Conservation (phyloP, 2,888 invertebrate genomes). For the Geotrupes spiniger region DNA sequence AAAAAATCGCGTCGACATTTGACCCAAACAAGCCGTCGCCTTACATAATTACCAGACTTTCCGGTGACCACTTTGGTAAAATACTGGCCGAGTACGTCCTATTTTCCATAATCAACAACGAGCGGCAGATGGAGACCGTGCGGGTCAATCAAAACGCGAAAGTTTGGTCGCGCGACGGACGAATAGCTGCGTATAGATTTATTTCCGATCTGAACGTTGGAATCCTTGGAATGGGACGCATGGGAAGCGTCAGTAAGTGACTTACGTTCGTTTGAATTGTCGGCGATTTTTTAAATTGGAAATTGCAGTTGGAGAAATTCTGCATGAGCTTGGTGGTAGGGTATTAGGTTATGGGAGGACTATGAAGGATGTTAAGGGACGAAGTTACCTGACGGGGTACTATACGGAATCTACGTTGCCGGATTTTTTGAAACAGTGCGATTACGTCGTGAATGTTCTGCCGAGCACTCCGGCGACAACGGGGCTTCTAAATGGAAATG, state of each 20-base stretch:
- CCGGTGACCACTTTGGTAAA: slow-evolving; percentile 49
- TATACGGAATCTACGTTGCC: slow-evolving; percentile 31
- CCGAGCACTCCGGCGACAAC: slow-evolving; percentile 54
- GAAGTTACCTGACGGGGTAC: neutral
- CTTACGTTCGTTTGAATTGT: neutral
- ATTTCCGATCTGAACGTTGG: slow-evolving; percentile 54
- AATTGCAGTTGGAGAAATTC: slow-evolving; percentile 14
- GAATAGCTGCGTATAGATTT: slow-evolving; percentile 40
- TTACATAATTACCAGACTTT: slow-evolving; percentile 47
- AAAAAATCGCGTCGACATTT: slow-evolving; percentile 38
- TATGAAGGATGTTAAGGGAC: neutral
- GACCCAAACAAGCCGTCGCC: slow-evolving; percentile 33
- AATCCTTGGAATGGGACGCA: slow-evolving; percentile 55
- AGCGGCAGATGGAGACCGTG: slow-evolving; percentile 47
- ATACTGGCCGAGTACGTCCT: slow-evolving; percentile 55
- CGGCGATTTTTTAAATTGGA: neutral
- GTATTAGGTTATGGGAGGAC: slow-evolving; percentile 22
- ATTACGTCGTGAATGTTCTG: slow-evolving; percentile 56
- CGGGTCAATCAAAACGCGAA: slow-evolving; percentile 43
- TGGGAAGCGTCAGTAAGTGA: slow-evolving; percentile 47
- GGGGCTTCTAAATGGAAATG: slow-evolving; percentile 52
- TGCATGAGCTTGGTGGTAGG: slow-evolving; percentile 16
- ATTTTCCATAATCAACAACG: slow-evolving; percentile 51
- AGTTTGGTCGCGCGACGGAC: slow-evolving; percentile 43
- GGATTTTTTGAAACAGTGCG: slow-evolving; percentile 50